These are phyloP conservation scores for Elysia crispata DNA, from an alignment of 2,888 invertebrate genomes.

Conservation along the genomic window DNA sequence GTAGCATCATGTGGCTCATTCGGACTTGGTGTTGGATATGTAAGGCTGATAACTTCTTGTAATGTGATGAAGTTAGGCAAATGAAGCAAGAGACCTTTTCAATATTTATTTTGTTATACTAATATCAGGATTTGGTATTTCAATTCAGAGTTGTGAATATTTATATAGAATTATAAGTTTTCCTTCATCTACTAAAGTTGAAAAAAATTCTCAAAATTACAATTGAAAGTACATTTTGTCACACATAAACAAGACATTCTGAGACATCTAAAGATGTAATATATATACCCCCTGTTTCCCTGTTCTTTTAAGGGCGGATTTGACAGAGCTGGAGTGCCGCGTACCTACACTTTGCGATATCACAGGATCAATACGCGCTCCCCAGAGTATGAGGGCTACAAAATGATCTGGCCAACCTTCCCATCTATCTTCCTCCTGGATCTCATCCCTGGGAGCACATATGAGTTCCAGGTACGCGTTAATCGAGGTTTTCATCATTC, in stretches of 20 bases:
- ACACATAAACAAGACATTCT: too few relatives aligned
- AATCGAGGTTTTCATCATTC: conserved; percentile 38
- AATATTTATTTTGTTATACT: too few relatives aligned
- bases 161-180: background rate
- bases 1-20: too few relatives aligned
- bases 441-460: conserved; percentile 43
- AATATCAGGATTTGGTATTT: background rate
- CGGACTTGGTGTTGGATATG: too few relatives aligned
- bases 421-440: conserved; percentile 43
- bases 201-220: background rate
- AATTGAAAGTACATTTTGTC: background rate
- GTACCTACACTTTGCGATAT: conserved; percentile 46
- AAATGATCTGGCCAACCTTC: conserved; percentile 37
- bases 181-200: background rate
- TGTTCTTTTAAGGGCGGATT: background rate
- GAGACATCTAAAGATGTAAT: too few relatives aligned
- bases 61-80: too few relatives aligned
- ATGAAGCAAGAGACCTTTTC: too few relatives aligned
- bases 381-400: conserved; percentile 7
- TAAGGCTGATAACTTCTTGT: too few relatives aligned
- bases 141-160: background rate
- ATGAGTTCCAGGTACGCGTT: conserved; percentile 49
- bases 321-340: background rate
- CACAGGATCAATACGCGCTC: background rate
- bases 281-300: too few relatives aligned